Percentiles rank a stretch among this genome's conserved stretches.
Conservation (phyloP, 2,888 invertebrate genomes). For the Drosophila fungiperda region DNA sequence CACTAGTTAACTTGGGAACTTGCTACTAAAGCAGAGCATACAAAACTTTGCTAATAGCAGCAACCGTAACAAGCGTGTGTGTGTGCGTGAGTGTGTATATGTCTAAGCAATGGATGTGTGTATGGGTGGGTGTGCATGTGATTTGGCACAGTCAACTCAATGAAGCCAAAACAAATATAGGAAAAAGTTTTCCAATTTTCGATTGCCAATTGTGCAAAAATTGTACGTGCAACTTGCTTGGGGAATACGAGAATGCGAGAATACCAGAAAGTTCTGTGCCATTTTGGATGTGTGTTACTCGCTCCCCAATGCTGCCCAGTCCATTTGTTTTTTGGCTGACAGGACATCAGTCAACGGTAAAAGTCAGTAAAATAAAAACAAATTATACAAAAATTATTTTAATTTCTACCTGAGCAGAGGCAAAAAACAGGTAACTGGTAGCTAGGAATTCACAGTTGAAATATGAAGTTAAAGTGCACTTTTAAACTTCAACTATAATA, state of each 20-base stretch:
- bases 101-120: conserved; percentile 19
- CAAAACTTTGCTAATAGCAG: conserved; percentile 75
- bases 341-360: conserved; percentile 36
- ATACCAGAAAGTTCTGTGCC: conserved; percentile 68
- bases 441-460: conserved; percentile 6
- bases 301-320: conserved; percentile 4
- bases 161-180: conserved; percentile 80
- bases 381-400: conserved; percentile 48
- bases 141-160: conserved; percentile 67
- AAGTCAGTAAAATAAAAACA: conserved; percentile 45
- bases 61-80: conserved; percentile 43
- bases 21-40: conserved; percentile 58
- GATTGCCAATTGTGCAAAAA: conserved; percentile 79
- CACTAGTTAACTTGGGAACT: conserved; percentile 55
- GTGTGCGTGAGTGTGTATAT: conserved; percentile 7
- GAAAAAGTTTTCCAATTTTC: conserved; percentile 79
- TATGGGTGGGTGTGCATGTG: conserved; percentile 15
- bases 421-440: background rate
- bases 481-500: conserved; percentile 40
- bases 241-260: conserved; percentile 72
- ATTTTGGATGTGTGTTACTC: conserved; percentile 53
- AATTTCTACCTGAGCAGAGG: conserved; percentile 28
- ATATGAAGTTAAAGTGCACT: conserved; percentile 1
- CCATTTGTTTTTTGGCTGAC: conserved; percentile 31
- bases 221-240: conserved; percentile 67